Percentiles rank a stretch among this genome's conserved stretches.
Conservation (phyloP, 2,888 invertebrate species). For the Leptura quadrifasciata region DNA sequence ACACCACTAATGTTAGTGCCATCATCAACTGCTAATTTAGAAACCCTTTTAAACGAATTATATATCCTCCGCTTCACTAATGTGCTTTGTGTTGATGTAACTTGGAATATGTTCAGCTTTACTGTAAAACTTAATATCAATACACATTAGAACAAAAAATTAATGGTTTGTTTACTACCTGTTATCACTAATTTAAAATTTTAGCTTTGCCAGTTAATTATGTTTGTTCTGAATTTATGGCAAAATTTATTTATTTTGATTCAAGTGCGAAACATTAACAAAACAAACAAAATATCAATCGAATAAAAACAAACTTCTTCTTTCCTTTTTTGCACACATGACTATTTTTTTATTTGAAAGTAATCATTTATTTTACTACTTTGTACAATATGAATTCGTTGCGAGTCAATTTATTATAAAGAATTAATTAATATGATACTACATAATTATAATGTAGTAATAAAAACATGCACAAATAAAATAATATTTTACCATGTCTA, state of each 20-base stretch:
- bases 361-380: too few relatives aligned
- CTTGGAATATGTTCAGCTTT: constrained; percentile 61
- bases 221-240: neutral
- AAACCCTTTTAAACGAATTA: constrained; percentile 74
- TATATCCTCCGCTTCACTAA: constrained; percentile 72
- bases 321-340: too few relatives aligned
- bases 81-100: constrained; percentile 72
- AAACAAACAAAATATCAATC: neutral
- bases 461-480: too few relatives aligned
- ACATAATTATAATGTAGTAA: too few relatives aligned
- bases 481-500: too few relatives aligned
- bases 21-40: constrained; percentile 74
- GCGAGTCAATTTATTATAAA: too few relatives aligned
- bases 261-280: neutral
- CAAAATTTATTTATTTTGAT: neutral
- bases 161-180: constrained; percentile 56
- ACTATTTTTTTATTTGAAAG: too few relatives aligned
- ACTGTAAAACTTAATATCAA: constrained; percentile 46
- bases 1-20: constrained; percentile 71
- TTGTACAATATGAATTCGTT: too few relatives aligned
- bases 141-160: constrained; percentile 48
- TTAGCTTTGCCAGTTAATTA: constrained; percentile 9
- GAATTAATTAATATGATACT: too few relatives aligned
- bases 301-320: too few relatives aligned
- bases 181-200: constrained; percentile 48